These are phyloP conservation scores for Campoplex capitator DNA, from an alignment of 2,888 invertebrate genomes.

Conservation along the genomic window DNA sequence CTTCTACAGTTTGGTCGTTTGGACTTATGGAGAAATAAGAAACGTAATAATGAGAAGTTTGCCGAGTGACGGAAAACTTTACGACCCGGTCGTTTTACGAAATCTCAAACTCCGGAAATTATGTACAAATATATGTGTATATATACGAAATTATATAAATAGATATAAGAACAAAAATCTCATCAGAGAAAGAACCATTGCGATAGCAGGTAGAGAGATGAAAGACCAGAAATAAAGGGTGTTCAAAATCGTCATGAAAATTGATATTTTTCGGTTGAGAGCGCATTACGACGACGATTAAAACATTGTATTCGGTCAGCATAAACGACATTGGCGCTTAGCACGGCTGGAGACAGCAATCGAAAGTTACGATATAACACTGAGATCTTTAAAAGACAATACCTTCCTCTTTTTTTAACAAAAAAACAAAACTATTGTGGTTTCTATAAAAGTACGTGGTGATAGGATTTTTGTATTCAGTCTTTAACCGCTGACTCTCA, in stretches of 20 bases:
- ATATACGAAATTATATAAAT: background rate
- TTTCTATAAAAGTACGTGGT: conserved; percentile 80
- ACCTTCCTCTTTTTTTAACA: background rate
- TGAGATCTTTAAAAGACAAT: conserved; percentile 71
- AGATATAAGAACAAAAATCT: conserved; percentile 23
- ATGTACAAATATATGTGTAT: background rate
- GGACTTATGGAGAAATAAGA: conserved; percentile 30
- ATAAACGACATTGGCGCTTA: conserved; percentile 81
- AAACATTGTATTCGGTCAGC: conserved; percentile 76
- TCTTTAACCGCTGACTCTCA: conserved; percentile 75
- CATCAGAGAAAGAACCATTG: conserved; percentile 42
- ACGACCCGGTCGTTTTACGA: conserved; percentile 66
- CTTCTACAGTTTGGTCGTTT: conserved; percentile 32
- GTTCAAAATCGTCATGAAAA: conserved; percentile 47
- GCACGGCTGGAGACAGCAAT: conserved; percentile 69
- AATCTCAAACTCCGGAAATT: conserved; percentile 55
- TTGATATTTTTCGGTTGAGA: conserved; percentile 74
- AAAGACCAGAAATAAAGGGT: conserved; percentile 43
- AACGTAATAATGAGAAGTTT: conserved; percentile 40
- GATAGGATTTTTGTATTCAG: conserved; percentile 74
- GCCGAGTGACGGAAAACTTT: conserved; percentile 60
- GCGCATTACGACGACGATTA: conserved; percentile 81
- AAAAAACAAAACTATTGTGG: conserved; percentile 57
- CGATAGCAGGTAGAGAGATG: conserved; percentile 27
- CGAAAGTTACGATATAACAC: conserved; percentile 58